Evolutionary conservation across 2,888 invertebrate species (phyloP), one percentile per base, ranked within the genome.

Genomic region (Frankliniella intonsa): DNA sequence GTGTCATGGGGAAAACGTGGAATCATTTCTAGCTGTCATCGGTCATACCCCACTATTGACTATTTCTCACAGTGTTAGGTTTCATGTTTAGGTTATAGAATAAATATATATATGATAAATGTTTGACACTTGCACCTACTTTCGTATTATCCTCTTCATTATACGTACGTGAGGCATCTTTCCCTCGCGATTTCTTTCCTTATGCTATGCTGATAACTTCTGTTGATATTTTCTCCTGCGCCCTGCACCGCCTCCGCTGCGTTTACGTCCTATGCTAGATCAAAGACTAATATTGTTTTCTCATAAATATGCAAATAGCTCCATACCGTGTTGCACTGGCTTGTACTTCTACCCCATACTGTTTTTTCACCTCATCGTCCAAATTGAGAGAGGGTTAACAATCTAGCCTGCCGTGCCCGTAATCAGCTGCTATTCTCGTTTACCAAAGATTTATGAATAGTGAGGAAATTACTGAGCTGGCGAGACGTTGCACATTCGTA

Each of bases 351-450:
- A 22, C 22, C 11, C 25, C 22, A 25, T 76, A 25, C 25, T 76
- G 3, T 25, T 76, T 25, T 69, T 25, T 25, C 69, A 25, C 69
- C 25, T 76, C 69, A 25, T 76, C 25, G 69, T 76, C 9, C 22
- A 76, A 76, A 76, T 76, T 76, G 69, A 25, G 22, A 76, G 69
- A 22, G 69, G 69, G 25, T 25, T 25, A 76, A 76, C 69, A 76
- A 76, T 25, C 22, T 25, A 25, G 25, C 62, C 14, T 14, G 8
- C 62, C 62, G 11, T 22, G 22, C 69, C 69, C 69, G 25, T 76
- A 76, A 25, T 76, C 69, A 76, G 25, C 69, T 76, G 69, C 69
- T n/a, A 69, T 69, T 9, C 69, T 76, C 69, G 25, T 76, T 76
- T 22, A 76, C 69, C 10, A 12, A 76, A 76, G 69, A 76, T 76